These are phyloP conservation scores for Noctua janthe DNA, from an alignment of 2,888 invertebrate species.

Conservation along the genomic window DNA sequence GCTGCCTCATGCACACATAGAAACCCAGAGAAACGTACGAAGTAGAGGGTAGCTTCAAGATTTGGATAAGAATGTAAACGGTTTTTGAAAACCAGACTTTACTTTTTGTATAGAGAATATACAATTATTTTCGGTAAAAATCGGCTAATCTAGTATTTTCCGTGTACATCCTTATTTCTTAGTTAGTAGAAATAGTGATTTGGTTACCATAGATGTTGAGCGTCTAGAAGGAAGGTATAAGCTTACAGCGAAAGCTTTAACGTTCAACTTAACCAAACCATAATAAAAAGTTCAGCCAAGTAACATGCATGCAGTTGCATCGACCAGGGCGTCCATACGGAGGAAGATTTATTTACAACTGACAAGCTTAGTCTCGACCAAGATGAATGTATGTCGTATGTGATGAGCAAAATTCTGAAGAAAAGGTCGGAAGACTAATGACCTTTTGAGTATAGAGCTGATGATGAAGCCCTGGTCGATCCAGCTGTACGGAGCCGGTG, in stretches of 20 bases:
- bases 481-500: constrained; percentile 52
- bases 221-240: constrained; percentile 66
- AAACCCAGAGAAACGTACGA: constrained; percentile 35
- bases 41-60: constrained; percentile 34
- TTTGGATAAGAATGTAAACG: constrained; percentile 31
- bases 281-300: constrained; percentile 48
- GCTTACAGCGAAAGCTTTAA: constrained; percentile 63
- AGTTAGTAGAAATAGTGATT: constrained; percentile 25
- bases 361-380: neutral
- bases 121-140: neutral
- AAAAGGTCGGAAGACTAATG: neutral
- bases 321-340: constrained; percentile 42
- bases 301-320: constrained; percentile 59
- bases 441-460: neutral
- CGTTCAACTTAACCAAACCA: constrained; percentile 47
- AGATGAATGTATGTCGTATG: neutral
- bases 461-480: constrained; percentile 29
- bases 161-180: constrained; percentile 41
- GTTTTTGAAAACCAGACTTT: neutral
- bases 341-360: neutral
- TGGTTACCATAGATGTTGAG: constrained; percentile 57
- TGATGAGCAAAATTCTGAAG: neutral
- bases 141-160: neutral
- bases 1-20: constrained; percentile 62
- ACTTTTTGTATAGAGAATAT: neutral